phyloP scores from a whole-genome alignment of 35 echinoderm and acorn worm species.

The Stichopus chloronotus region DNA sequence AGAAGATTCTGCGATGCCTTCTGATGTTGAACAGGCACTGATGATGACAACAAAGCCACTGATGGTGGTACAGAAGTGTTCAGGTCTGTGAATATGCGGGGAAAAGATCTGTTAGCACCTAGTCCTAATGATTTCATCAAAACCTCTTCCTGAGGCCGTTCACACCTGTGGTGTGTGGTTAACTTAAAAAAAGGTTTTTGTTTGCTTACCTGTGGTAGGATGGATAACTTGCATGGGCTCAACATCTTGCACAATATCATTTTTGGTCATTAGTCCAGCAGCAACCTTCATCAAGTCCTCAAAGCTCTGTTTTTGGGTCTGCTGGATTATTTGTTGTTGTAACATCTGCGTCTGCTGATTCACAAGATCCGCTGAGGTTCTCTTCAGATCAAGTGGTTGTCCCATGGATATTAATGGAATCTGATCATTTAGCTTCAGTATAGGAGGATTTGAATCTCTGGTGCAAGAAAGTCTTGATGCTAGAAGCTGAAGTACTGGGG shows the following conservation, averaged over 20 bases:
- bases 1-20: constrained; percentile 40
- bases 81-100: constrained; percentile 57
- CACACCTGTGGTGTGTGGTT: not conserved
- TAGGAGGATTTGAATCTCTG: constrained; percentile 17
- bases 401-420: constrained; percentile 41
- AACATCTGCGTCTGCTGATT: constrained; percentile 40
- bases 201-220: not conserved
- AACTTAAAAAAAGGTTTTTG: not conserved
- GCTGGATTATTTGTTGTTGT: constrained; percentile 41
- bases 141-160: constrained; percentile 9
- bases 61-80: constrained; percentile 8
- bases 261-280: constrained; percentile 45
- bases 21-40: constrained; percentile 9
- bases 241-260: not conserved
- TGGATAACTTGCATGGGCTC: constrained; percentile 2
- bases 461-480: constrained; percentile 29
- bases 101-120: constrained; percentile 43
- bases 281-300: constrained; percentile 50
- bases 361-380: not conserved
- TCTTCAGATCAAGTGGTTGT: constrained; percentile 40
- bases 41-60: constrained; percentile 35
- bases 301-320: constrained; percentile 28
- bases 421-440: constrained; percentile 43
- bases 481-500: constrained; percentile 42
- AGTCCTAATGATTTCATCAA: not conserved